phyloP scores from a whole-genome alignment of 2,797 vertebrate species.

The Falco concolor region DNA sequence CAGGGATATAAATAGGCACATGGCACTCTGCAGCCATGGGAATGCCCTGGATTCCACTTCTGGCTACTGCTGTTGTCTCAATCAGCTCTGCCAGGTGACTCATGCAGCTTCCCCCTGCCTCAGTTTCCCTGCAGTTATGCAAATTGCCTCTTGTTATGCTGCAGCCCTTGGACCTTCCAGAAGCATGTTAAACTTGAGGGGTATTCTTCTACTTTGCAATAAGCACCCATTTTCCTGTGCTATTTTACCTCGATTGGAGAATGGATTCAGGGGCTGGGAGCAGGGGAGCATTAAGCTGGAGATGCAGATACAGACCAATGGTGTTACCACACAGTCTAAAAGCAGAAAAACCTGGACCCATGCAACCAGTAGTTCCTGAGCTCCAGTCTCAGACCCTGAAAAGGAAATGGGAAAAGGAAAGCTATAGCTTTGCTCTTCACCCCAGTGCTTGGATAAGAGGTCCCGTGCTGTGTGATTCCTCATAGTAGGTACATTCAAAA shows the following conservation, averaged over 20 bases:
- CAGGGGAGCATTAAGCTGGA: not conserved
- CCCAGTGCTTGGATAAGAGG: not conserved
- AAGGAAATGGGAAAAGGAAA: not conserved
- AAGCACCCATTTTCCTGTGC: not conserved
- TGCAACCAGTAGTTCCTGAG: not conserved
- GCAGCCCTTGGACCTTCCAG: not conserved
- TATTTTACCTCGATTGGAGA: not conserved
- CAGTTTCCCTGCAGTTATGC: not conserved
- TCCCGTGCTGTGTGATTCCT: no score
- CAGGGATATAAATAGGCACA: not conserved
- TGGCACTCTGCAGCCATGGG: not conserved
- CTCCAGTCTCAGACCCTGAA: not conserved
- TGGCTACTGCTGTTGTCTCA: not conserved
- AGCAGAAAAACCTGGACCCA: not conserved
- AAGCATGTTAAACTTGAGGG: not conserved
- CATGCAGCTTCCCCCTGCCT: not conserved
- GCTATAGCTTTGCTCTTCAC: not conserved
- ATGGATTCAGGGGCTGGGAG: not conserved
- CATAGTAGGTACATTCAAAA: not conserved
- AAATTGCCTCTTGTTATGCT: not conserved
- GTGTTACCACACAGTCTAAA: not conserved
- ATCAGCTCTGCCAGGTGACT: not conserved
- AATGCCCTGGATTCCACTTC: not conserved
- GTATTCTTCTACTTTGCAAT: not conserved
- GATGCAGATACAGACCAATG: not conserved